phyloP scores from a whole-genome alignment of 2,888 invertebrate species.

The Cephalotes varians region DNA sequence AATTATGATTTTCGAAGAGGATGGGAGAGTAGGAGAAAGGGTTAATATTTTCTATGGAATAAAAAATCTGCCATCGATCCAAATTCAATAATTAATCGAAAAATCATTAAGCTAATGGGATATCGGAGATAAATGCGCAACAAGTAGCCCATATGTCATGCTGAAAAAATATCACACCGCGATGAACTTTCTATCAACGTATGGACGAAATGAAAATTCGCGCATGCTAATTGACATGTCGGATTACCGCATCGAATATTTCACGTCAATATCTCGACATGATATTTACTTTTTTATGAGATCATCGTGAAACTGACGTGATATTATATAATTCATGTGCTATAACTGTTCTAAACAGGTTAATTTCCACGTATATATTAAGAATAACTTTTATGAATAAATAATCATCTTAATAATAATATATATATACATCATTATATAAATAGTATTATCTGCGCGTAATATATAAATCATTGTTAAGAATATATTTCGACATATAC shows the following conservation, averaged over 20 bases:
- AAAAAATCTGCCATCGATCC: conserved; percentile 1
- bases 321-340: neutral
- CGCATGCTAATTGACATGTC: conserved; percentile 33
- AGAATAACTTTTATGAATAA: neutral
- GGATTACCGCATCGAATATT: conserved; percentile 33
- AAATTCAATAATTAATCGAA: conserved; percentile 9
- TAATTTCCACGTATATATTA: neutral
- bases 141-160: conserved; percentile 41
- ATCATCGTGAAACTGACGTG: neutral
- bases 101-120: conserved; percentile 37
- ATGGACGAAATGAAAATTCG: conserved; percentile 33
- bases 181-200: conserved; percentile 32
- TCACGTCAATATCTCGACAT: neutral
- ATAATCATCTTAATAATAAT: neutral
- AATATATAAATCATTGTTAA: neutral
- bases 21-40: too few relatives aligned
- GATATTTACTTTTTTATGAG: neutral
- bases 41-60: neutral
- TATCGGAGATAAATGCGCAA: conserved; percentile 46
- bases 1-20: neutral
- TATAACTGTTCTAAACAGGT: neutral
- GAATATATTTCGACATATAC: neutral
- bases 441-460: neutral
- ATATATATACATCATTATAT: neutral
- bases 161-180: conserved; percentile 20